Conservation (phyloP, 2,113 vertebrate species). For the Gymnogyps californianus region DNA sequence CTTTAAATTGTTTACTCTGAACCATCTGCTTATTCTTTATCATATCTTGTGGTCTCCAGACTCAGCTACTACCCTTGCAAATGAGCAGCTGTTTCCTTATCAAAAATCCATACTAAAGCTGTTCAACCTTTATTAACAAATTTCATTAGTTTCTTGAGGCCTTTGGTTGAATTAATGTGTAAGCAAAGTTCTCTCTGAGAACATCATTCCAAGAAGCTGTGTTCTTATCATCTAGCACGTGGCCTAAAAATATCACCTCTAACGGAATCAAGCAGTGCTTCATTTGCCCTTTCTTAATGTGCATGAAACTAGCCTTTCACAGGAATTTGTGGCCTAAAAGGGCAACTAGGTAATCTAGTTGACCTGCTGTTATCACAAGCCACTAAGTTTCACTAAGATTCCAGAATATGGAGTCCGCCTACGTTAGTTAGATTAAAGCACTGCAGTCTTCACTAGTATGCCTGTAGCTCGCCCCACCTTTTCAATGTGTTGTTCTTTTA, state of each 20-base stretch:
- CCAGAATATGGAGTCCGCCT: neutral
- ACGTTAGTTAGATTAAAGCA: rapidly evolving
- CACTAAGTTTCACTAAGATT: neutral
- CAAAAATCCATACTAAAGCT: slow-evolving; percentile 59
- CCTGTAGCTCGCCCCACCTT: neutral
- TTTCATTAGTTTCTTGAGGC: slow-evolving; percentile 52
- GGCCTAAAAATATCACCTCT: neutral
- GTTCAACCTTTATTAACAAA: slow-evolving; percentile 60
- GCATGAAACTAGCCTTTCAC: neutral
- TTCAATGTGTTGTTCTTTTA: neutral
- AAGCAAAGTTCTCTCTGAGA: slow-evolving; percentile 15
- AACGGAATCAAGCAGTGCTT: neutral
- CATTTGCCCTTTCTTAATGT: neutral
- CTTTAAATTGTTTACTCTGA: slow-evolving; percentile 64
- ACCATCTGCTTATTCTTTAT: slow-evolving; percentile 65
- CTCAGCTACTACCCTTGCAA: slow-evolving; percentile 46
- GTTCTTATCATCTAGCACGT: neutral
- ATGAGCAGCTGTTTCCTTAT: slow-evolving; percentile 68
- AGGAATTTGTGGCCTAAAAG: neutral
- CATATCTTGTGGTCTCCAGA: slow-evolving; percentile 53
- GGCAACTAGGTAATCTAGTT: neutral
- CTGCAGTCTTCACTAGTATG: neutral
- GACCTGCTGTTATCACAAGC: neutral
- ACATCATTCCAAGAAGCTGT: neutral
- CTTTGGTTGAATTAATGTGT: slow-evolving; percentile 2